These are phyloP conservation scores for Octomys mimax DNA, from an alignment of 2,797 vertebrate species.

Conservation along the genomic window DNA sequence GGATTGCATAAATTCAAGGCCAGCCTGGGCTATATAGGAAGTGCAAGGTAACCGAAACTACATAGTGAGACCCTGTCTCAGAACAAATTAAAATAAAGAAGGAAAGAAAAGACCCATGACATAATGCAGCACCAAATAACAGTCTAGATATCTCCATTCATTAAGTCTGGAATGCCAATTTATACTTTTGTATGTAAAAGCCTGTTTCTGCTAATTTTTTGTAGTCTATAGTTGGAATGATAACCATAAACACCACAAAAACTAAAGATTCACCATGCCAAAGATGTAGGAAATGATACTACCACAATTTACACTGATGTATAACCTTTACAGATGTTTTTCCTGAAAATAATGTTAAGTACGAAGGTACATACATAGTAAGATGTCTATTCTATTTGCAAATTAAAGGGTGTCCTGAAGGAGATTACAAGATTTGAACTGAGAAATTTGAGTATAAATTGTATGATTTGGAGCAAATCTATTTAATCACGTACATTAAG, in stretches of 20 bases:
- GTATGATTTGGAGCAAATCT: background rate
- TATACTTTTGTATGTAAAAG: background rate
- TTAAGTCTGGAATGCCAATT: slow-evolving; percentile 56
- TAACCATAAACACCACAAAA: background rate
- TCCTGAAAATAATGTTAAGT: background rate
- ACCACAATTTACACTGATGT: background rate
- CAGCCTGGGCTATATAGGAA: background rate
- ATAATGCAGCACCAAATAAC: slow-evolving; percentile 6
- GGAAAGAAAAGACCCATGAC: background rate
- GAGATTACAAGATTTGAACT: background rate
- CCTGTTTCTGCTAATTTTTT: background rate
- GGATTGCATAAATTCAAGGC: background rate
- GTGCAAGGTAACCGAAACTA: background rate
- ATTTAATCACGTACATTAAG: background rate
- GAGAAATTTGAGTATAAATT: slow-evolving; percentile 23
- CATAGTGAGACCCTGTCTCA: background rate
- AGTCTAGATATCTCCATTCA: slow-evolving; percentile 44
- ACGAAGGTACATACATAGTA: background rate
- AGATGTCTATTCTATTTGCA: background rate
- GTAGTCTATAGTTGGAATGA: background rate
- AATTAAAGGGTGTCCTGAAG: background rate
- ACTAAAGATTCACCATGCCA: background rate
- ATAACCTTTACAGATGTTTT: background rate
- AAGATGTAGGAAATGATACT: background rate
- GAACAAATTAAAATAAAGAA: background rate